These are phyloP conservation scores for Pitangus sulphuratus DNA, from an alignment of 2,797 vertebrate species.

Conservation along the genomic window DNA sequence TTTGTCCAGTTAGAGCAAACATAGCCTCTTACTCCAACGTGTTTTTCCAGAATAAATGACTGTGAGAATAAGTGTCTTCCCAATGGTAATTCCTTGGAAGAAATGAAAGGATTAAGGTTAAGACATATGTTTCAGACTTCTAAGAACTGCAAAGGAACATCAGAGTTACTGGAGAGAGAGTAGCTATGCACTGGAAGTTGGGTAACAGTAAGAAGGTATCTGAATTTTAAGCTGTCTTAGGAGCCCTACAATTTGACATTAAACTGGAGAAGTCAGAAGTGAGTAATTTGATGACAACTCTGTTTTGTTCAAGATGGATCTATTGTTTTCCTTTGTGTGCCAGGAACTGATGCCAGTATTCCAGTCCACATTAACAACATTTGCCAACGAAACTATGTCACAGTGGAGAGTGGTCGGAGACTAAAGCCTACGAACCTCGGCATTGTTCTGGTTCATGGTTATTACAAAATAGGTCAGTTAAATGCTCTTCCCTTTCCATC, in stretches of 20 bases:
- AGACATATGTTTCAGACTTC: neutral
- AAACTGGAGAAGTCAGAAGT: neutral
- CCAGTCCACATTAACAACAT: conserved; percentile 98
- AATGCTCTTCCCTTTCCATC: neutral
- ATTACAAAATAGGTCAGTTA: conserved; percentile 93
- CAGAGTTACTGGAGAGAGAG: neutral
- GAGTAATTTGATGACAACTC: neutral
- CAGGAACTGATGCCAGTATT: conserved; percentile 98
- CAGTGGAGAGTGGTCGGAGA: conserved; percentile 91
- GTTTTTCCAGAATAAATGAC: neutral
- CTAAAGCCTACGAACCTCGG: conserved; percentile 96
- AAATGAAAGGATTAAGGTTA: neutral
- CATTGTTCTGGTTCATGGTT: conserved; percentile 95
- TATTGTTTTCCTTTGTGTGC: neutral
- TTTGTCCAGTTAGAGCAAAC: neutral
- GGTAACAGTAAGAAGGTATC: neutral
- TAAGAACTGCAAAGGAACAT: neutral
- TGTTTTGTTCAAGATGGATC: neutral
- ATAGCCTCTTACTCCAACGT: neutral
- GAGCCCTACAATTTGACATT: neutral
- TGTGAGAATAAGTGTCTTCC: neutral
- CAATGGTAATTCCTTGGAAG: neutral
- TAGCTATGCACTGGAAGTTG: neutral
- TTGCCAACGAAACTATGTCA: conserved; percentile 97
- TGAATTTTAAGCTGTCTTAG: neutral